A percentile compares a stretch with the other conserved stretches of the same genome.
phyloP scores from a whole-genome alignment of 2,888 invertebrate species.

The Drosophila infuscata region DNA sequence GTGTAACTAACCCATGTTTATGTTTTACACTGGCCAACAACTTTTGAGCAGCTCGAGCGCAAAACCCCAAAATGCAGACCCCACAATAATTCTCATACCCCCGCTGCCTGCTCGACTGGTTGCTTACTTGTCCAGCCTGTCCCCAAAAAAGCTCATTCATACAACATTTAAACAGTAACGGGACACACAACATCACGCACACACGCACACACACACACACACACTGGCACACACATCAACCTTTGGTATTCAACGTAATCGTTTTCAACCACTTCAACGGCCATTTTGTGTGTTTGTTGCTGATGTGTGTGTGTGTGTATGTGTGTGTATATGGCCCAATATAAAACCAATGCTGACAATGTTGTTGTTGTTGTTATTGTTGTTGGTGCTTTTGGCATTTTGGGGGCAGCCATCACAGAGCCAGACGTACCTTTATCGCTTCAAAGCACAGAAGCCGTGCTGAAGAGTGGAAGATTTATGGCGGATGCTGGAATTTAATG shows the following conservation, averaged over 20 bases:
- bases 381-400: constrained; percentile 63
- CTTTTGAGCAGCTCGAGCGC: constrained; percentile 54
- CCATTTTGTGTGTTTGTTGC: constrained; percentile 61
- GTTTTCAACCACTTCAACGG: constrained; percentile 79
- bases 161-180: constrained; percentile 74
- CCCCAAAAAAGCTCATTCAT: constrained; percentile 74
- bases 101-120: not conserved
- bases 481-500: constrained; percentile 86
- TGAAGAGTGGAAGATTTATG: constrained; percentile 85
- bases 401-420: constrained; percentile 56
- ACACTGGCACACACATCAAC: constrained; percentile 57
- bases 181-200: constrained; percentile 54
- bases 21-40: constrained; percentile 55
- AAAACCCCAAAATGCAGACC: constrained; percentile 50
- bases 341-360: too few relatives aligned
- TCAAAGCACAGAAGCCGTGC: constrained; percentile 81
- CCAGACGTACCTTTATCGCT: constrained; percentile 76
- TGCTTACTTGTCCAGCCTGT: constrained; percentile 28
- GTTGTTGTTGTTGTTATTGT: constrained; percentile 19
- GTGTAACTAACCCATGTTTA: constrained; percentile 71
- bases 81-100: constrained; percentile 51
- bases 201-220: constrained; percentile 17
- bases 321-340: constrained; percentile 1
- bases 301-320: constrained; percentile 21
- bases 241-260: constrained; percentile 78